A percentile compares a stretch with the other conserved stretches of the same genome.
Conservation (phyloP, 2,113 vertebrate species). For the Clarias batrachus region DNA sequence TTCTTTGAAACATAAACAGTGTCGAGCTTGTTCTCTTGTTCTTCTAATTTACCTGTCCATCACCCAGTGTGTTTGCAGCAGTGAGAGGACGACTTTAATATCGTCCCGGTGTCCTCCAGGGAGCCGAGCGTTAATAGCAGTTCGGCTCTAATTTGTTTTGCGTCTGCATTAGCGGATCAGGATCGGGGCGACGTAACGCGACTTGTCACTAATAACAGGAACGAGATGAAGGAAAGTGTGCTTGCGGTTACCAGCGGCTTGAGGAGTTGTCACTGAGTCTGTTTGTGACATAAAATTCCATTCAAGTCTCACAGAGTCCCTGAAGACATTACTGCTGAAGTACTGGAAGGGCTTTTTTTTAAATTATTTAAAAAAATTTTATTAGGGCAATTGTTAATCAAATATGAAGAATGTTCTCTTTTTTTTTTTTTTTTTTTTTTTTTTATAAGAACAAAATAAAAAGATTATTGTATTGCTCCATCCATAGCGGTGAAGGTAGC, state of each 20-base stretch:
- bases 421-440: too few species aligned
- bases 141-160: slow-evolving; percentile 69
- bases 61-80: slow-evolving; percentile 59
- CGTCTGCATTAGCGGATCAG: slow-evolving; percentile 51
- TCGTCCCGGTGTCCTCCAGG: slow-evolving; percentile 56
- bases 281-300: slow-evolving; percentile 5
- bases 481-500: background rate
- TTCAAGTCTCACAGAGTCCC: background rate
- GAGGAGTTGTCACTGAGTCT: background rate
- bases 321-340: background rate
- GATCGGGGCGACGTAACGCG: slow-evolving; percentile 50
- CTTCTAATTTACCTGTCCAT: slow-evolving; percentile 70
- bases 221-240: slow-evolving; percentile 31
- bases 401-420: background rate
- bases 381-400: background rate
- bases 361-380: too few species aligned
- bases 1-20: slow-evolving; percentile 40
- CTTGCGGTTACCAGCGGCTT: background rate
- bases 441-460: background rate
- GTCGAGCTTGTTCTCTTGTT: slow-evolving; percentile 57
- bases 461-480: background rate
- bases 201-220: slow-evolving; percentile 34
- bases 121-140: slow-evolving; percentile 54
- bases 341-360: too few species aligned
- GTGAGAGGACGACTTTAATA: slow-evolving; percentile 63